These are phyloP conservation scores for Siderastrea siderea DNA, from an alignment of 92 coral and sea anemone species.

Conservation along the genomic window DNA sequence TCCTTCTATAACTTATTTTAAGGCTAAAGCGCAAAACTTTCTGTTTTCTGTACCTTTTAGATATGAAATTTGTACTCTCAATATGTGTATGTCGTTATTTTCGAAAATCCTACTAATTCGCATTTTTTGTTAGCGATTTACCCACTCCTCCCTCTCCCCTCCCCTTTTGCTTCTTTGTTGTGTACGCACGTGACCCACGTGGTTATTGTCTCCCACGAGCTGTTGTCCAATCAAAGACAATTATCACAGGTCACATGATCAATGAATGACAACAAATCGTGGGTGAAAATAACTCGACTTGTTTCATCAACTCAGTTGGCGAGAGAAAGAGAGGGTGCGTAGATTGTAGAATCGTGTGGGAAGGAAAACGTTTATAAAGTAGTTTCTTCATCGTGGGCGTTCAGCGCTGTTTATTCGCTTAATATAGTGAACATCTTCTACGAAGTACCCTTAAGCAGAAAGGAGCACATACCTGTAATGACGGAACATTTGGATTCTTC, in stretches of 20 bases:
- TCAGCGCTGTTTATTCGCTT: neutral
- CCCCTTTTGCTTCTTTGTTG: slow-evolving; percentile 2
- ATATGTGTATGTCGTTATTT: too few relatives aligned
- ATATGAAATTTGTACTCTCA: too few relatives aligned
- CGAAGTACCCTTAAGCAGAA: neutral
- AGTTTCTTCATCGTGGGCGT: slow-evolving; percentile 17
- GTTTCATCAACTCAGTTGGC: slow-evolving; percentile 24
- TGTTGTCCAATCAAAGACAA: slow-evolving; percentile 67
- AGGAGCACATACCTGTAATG: slow-evolving; percentile 29
- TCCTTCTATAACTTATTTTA: too few relatives aligned
- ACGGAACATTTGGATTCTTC: slow-evolving; percentile 59
- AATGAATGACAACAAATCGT: slow-evolving; percentile 76
- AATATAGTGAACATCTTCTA: neutral
- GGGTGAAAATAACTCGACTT: slow-evolving; percentile 25
- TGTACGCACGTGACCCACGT: slow-evolving; percentile 10
- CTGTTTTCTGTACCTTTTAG: too few relatives aligned
- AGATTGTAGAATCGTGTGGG: neutral
- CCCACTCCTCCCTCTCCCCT: slow-evolving; percentile 41
- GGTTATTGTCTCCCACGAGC: slow-evolving; percentile 41
- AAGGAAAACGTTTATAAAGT: neutral
- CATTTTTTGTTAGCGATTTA: neutral
- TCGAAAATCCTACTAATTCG: too few relatives aligned
- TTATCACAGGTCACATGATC: slow-evolving; percentile 56
- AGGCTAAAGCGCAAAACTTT: too few relatives aligned
- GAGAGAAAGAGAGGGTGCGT: neutral